Evolutionary conservation across 2,888 invertebrate genomes (phyloP).

Genomic region (Agrochola litura): DNA sequence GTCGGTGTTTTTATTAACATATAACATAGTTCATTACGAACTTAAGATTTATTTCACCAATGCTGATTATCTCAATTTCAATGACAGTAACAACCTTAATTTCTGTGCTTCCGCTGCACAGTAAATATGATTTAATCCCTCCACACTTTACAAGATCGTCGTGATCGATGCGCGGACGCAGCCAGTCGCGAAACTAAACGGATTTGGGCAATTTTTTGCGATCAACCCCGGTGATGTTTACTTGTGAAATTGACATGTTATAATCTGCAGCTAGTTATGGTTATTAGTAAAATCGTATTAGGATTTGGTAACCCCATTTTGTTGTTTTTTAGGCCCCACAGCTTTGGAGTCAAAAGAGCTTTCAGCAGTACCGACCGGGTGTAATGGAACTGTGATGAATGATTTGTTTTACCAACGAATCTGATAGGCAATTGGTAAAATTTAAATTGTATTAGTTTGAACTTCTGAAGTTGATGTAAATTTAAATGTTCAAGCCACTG

Average conservation of each 20-base stretch:
- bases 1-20: too few relatives aligned
- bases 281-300: conserved; percentile 48
- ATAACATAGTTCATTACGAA: background rate
- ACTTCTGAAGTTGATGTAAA: background rate
- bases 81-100: conserved; percentile 4
- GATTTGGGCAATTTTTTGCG: conserved; percentile 69
- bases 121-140: conserved; percentile 75
- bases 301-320: conserved; percentile 11
- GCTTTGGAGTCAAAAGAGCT: background rate
- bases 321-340: background rate
- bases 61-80: background rate
- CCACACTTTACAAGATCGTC: conserved; percentile 77
- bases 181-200: conserved; percentile 70
- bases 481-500: background rate
- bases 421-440: background rate
- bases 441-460: background rate
- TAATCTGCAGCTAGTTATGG: conserved; percentile 50
- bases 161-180: conserved; percentile 79
- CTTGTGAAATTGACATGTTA: conserved; percentile 65
- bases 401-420: background rate
- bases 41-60: background rate
- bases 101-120: conserved; percentile 29
- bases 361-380: background rate
- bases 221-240: conserved; percentile 51
- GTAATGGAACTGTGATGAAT: background rate